These are phyloP conservation scores for Ichneumoninae sp. DNA, from an alignment of 2,888 invertebrate genomes.

Conservation along the genomic window DNA sequence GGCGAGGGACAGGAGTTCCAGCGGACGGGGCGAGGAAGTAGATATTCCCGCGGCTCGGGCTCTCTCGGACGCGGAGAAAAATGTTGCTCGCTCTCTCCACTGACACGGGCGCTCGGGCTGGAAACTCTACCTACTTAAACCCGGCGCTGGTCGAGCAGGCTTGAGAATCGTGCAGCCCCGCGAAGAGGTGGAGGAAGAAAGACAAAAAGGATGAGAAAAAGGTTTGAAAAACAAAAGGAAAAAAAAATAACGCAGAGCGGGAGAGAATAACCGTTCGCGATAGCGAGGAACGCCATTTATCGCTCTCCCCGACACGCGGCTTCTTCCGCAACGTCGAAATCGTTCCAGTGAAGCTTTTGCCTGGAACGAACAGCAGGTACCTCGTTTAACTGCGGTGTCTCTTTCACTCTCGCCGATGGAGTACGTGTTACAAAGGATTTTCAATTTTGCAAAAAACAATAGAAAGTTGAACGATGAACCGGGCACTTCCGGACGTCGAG, in stretches of 20 bases:
- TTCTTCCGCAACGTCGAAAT: slow-evolving; percentile 35
- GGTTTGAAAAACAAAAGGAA: slow-evolving; percentile 1
- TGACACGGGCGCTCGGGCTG: slow-evolving; percentile 23
- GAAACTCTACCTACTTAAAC: slow-evolving; percentile 43
- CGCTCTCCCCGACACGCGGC: slow-evolving; percentile 40
- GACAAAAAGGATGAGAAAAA: background rate
- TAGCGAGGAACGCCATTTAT: slow-evolving; percentile 50
- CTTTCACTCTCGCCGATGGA: background rate
- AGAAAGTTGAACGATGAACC: background rate
- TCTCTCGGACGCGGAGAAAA: slow-evolving; percentile 47
- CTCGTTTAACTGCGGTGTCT: background rate
- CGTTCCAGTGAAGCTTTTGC: slow-evolving; percentile 27
- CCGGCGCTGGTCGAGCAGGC: slow-evolving; percentile 34
- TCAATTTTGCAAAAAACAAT: too few species aligned
- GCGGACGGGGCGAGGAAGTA: slow-evolving; percentile 57
- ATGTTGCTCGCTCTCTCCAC: slow-evolving; percentile 53
- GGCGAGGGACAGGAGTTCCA: slow-evolving; percentile 24
- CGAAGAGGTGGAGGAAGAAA: slow-evolving; percentile 47
- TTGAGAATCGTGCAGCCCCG: slow-evolving; percentile 61
- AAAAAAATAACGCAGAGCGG: slow-evolving; percentile 14
- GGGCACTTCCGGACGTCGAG: background rate
- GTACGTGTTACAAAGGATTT: background rate
- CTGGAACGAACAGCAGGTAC: slow-evolving; percentile 4
- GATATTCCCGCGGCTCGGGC: slow-evolving; percentile 57
- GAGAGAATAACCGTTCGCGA: slow-evolving; percentile 50